Base-by-base conservation (phyloP, 2,113 vertebrate genomes). In the Fregata magnificens region DNA sequence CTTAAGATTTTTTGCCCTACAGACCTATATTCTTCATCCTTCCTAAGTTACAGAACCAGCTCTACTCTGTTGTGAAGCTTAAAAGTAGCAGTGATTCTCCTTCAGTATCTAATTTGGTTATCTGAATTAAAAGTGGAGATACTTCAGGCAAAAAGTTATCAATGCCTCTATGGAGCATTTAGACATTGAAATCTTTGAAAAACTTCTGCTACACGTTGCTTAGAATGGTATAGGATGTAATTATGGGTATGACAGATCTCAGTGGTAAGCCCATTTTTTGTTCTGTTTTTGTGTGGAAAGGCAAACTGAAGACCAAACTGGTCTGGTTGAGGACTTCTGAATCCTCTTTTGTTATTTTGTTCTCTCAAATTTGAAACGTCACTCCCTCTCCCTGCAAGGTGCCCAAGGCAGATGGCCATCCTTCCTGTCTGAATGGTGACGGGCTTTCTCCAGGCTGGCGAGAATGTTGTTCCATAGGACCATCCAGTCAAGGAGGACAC, bases 371-470 rank as follows among this genome's bases (percentile, higher is more conserved):
- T 92, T 88, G 52, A 88, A 91, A 73, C 53, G 72, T 79, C 74
- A 11, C 49, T 91, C 67, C 66, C 89, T 74, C 61, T 96, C 89
- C 90, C 86, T 97, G 92, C 82, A 74, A 81, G 70, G 80, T 87
- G 66, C 91, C 92, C 86, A 91, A 88, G 92, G 78, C 90, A 90
- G 93, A 52, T 82, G 76, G 87, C 70, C 83, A 82, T 97, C 94
- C 96, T 96, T 97, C 91, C 69, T 93, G 93, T 95, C 93, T 97
- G 94, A 97, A 97, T 95, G 92, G 94, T 90, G 82, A 88, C 18
- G 20, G 88, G 90, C 80, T 70, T 95, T 93, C 97, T 95, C 89
- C 93, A 55, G 88, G 89, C 76, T 65, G 61, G 90, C 22, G 44
- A 92, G 81, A 91, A 80, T 80, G 82, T 20, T 91, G 72, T 92